These are phyloP conservation scores for Centropus unirufus DNA, from an alignment of 2,113 vertebrate genomes.

Conservation along the genomic window DNA sequence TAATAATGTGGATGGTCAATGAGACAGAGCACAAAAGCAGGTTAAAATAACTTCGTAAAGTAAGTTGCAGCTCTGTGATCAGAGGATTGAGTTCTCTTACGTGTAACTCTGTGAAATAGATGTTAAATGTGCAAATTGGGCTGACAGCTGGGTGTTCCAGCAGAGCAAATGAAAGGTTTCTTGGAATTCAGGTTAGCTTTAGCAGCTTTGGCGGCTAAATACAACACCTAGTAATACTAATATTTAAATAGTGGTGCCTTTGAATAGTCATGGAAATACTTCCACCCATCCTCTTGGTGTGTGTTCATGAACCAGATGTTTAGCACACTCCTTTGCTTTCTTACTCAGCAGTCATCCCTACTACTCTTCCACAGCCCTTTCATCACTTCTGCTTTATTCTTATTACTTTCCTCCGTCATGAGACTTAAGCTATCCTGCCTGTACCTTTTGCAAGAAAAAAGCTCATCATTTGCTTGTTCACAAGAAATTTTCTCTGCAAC, in stretches of 20 bases:
- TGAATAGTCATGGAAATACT: neutral
- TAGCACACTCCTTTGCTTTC: neutral
- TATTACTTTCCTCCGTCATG: neutral
- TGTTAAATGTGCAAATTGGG: slow-evolving; percentile 19
- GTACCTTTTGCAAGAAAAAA: neutral
- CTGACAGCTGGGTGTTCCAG: slow-evolving; percentile 17
- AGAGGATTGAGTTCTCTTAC: slow-evolving; percentile 2
- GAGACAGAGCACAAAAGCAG: slow-evolving; percentile 21
- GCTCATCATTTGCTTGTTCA: neutral
- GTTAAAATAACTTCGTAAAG: slow-evolving; percentile 33
- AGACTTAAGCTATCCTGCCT: neutral
- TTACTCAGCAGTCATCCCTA: neutral
- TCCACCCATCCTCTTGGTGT: neutral
- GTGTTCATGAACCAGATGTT: neutral
- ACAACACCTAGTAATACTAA: neutral
- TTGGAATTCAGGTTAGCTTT: slow-evolving; percentile 37
- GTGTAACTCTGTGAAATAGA: slow-evolving; percentile 4
- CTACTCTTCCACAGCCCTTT: neutral
- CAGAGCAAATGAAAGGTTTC: neutral
- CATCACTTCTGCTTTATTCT: neutral
- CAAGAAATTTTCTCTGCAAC: neutral
- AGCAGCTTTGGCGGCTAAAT: slow-evolving; percentile 7
- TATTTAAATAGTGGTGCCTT: slow-evolving; percentile 10
- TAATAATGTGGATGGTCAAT: slow-evolving; percentile 20
- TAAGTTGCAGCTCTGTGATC: slow-evolving; percentile 52